Conservation (phyloP, 1,140 invertebrate genomes). For the Pseudomyrmex flavicornis region DNA sequence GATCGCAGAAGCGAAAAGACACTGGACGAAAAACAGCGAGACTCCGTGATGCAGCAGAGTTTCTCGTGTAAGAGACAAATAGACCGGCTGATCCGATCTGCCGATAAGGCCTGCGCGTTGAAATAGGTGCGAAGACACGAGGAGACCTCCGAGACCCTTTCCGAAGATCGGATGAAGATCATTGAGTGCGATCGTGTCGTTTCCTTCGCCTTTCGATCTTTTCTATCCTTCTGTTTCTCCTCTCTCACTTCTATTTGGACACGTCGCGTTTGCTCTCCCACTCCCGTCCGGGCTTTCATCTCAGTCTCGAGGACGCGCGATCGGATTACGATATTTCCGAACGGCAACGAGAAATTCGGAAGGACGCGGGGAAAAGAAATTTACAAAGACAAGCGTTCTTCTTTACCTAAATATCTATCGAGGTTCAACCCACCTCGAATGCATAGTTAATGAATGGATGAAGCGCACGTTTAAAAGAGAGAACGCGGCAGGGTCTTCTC, state of each 20-base stretch:
- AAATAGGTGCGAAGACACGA: conserved; percentile 74
- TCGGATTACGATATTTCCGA: conserved; percentile 60
- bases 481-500: neutral
- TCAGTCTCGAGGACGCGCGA: conserved; percentile 53
- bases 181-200: conserved; percentile 36
- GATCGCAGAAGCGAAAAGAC: conserved; percentile 26
- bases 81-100: conserved; percentile 59
- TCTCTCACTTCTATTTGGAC: neutral
- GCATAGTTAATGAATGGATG: conserved; percentile 70
- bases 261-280: neutral
- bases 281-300: neutral
- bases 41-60: conserved; percentile 46
- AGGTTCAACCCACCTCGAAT: conserved; percentile 52
- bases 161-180: conserved; percentile 52
- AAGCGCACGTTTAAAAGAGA: conserved; percentile 45
- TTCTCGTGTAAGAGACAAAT: conserved; percentile 67
- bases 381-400: conserved; percentile 51
- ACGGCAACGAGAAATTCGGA: conserved; percentile 25
- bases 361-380: conserved; percentile 49
- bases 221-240: neutral
- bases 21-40: conserved; percentile 39
- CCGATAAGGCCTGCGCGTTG: conserved; percentile 69
- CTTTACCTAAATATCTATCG: conserved; percentile 46
- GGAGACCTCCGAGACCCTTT: conserved; percentile 7
- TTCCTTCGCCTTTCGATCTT: conserved; percentile 14